Base-by-base conservation (phyloP, 2,888 invertebrate species). In the Oligia latruncula region DNA sequence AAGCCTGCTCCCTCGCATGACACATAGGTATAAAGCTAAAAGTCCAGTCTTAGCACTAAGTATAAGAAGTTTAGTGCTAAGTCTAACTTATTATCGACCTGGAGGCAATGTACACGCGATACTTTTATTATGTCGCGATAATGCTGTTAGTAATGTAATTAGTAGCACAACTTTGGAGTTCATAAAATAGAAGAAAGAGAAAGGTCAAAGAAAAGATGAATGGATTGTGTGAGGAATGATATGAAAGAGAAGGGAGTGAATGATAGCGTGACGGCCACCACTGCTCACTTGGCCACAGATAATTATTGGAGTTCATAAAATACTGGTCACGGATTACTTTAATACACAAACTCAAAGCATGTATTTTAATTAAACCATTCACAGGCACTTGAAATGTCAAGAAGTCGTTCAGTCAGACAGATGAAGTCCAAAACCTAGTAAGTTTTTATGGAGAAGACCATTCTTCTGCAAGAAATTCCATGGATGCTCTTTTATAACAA, bases 31-130 rank as follows among this genome's bases (percentile, higher is more conserved):
- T 86, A 79, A 86, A 81, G 40, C 67, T 83, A 77, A 74, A 79
- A 78, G 73, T 83, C 73, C 74, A 60, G 66, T 80, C 70, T 71
- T 62, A 79, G 76, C 40, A 78, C 73, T 66, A 71, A 80, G 74
- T 65, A 65, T 60, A 83, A 78, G 75, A 85, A 86, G 67, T 82
- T 80, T 83, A 83, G 80, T 75, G 35, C 77, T 76, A 29, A 78
- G 55, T 64, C 55, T 79, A 76, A 81, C 74, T 83, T 86, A 86
- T 81, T 83, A 83, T 81, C 70, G 73, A 73, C 77, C 79, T 71
- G 62, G 43, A 75, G 65, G 70, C 35, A 83, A 83, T 86, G 17
- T 46, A 70, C 84, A 86, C 86, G 86, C 86, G 86, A 83, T 83
- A 52, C 40, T 70, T 77, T 70, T 65, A 67, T 75, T 66, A 46